These are phyloP conservation scores for Remorina albescens DNA, from an alignment of 2,797 vertebrate species.

Conservation along the genomic window DNA sequence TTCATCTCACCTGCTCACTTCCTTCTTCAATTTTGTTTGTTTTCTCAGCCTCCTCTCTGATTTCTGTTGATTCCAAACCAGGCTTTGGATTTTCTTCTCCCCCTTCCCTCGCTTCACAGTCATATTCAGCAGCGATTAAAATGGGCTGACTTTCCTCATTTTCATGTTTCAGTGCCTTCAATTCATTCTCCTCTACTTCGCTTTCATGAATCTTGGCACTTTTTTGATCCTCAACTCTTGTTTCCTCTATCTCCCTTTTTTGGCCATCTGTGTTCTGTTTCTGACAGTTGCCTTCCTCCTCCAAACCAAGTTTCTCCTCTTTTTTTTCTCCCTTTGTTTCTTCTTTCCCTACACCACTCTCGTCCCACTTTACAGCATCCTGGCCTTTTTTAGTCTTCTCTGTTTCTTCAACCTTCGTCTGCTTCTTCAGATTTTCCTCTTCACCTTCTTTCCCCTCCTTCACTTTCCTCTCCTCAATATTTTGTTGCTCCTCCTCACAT, in stretches of 20 bases:
- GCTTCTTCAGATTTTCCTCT: neutral
- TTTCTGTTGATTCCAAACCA: slow-evolving; percentile 12
- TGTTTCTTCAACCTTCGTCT: neutral
- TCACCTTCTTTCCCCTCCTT: neutral
- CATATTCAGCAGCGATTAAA: slow-evolving; percentile 6
- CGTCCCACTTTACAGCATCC: neutral
- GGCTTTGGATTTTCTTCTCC: neutral
- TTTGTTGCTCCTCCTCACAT: neutral
- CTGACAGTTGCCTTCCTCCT: neutral
- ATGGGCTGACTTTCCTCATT: slow-evolving; percentile 12
- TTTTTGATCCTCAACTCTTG: neutral
- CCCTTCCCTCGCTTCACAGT: neutral
- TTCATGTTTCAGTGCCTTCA: slow-evolving; percentile 15
- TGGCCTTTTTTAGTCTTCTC: neutral
- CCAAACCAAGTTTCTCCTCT: neutral
- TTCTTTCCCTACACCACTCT: neutral
- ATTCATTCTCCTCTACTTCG: neutral
- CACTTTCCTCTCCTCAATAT: neutral
- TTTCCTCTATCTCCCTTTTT: slow-evolving; percentile 11
- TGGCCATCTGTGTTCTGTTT: neutral
- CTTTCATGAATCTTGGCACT: neutral
- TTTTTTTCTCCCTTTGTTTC: neutral
- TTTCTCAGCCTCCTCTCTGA: slow-evolving; percentile 14
- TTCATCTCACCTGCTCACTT: slow-evolving; percentile 53
- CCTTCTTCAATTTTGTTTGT: neutral